These are phyloP conservation scores for Notechis scutatus DNA, from an alignment of 2,113 vertebrate genomes.

Conservation along the genomic window DNA sequence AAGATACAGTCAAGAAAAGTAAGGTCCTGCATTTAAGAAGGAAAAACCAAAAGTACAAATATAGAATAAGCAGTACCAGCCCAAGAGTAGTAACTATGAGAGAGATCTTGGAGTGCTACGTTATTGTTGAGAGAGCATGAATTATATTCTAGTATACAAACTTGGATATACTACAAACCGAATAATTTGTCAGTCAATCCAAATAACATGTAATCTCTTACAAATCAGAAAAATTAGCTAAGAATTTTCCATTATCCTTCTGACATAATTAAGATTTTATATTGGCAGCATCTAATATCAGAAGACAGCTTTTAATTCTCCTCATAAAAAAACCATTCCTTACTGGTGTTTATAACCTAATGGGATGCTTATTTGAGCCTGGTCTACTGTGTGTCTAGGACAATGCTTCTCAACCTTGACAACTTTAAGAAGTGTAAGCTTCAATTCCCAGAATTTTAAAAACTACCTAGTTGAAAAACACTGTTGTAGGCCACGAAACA, in stretches of 20 bases:
- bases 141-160: not conserved
- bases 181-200: not conserved
- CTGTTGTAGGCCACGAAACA: not conserved
- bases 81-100: no score
- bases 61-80: no score
- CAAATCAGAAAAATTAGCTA: not conserved
- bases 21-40: no score
- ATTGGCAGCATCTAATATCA: not conserved
- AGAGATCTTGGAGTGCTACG: no score
- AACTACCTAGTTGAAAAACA: not conserved
- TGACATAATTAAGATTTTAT: not conserved
- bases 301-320: not conserved
- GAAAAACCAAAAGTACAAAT: no score
- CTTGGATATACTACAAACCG: not conserved
- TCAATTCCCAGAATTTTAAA: not conserved
- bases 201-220: not conserved
- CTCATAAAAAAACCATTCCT: not conserved
- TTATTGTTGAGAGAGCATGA: not conserved
- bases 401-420: not conserved
- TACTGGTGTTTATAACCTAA: not conserved
- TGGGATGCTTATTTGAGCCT: not conserved
- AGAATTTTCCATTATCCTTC: not conserved
- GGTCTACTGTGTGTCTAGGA: not conserved
- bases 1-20: no score
- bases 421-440: not conserved